phyloP scores from a whole-genome alignment of 1,140 invertebrate genomes.

The Varroa destructor region DNA sequence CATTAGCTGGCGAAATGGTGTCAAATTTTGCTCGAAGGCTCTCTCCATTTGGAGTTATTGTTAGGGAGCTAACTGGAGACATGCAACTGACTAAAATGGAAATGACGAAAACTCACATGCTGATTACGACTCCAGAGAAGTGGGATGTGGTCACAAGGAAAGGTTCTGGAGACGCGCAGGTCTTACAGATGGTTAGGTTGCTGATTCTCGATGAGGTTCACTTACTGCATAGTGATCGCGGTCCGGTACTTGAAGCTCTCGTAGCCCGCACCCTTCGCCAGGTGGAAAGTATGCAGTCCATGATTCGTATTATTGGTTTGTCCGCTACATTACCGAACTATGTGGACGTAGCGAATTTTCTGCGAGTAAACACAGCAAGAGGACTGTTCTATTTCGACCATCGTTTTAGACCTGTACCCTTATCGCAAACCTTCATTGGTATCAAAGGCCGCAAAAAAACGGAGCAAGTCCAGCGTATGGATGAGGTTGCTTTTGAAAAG shows the following conservation, averaged over 20 bases:
- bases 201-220: conserved; percentile 99
- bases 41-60: conserved; percentile 58
- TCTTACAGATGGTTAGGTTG: conserved; percentile 77
- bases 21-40: conserved; percentile 75
- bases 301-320: conserved; percentile 93
- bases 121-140: conserved; percentile 97
- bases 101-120: conserved; percentile 89
- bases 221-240: conserved; percentile 87
- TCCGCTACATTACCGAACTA: conserved; percentile 98
- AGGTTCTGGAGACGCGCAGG: conserved; percentile 71
- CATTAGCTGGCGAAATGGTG: conserved; percentile 94
- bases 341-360: conserved; percentile 82
- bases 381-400: conserved; percentile 96
- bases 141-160: conserved; percentile 99
- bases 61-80: conserved; percentile 90
- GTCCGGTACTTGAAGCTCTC: conserved; percentile 90
- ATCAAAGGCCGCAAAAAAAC: conserved; percentile 63
- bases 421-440: conserved; percentile 82
- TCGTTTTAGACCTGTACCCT: conserved; percentile 84
- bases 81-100: conserved; percentile 92
- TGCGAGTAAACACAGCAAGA: conserved; percentile 77
- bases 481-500: conserved; percentile 85
- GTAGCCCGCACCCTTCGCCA: conserved; percentile 87
- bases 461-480: conserved; percentile 71
- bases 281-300: conserved; percentile 84